phyloP scores from a whole-genome alignment of 2,888 invertebrate genomes.

The Dryobotodes eremita region DNA sequence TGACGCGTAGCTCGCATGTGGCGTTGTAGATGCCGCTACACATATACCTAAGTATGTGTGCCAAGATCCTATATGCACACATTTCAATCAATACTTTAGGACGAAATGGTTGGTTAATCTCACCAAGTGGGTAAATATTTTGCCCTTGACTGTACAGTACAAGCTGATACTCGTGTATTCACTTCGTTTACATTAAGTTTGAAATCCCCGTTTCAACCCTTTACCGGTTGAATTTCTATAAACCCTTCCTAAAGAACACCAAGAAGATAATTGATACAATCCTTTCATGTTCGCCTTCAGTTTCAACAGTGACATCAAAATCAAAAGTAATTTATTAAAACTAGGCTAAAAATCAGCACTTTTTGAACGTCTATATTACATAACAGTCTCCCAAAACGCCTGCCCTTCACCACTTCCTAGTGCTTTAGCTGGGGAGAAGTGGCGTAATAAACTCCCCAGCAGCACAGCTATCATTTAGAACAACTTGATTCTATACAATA shows the following conservation, averaged over 20 bases:
- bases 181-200: neutral
- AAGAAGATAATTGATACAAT: neutral
- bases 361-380: too few relatives aligned
- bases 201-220: conserved; percentile 1
- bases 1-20: too few relatives aligned
- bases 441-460: too few relatives aligned
- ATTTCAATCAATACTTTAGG: neutral
- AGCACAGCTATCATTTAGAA: too few relatives aligned
- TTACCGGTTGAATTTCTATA: conserved; percentile 10
- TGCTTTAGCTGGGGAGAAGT: too few relatives aligned
- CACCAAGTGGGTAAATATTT: neutral
- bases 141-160: neutral
- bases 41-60: neutral
- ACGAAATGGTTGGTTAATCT: neutral
- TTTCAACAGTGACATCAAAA: neutral
- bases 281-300: neutral
- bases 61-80: neutral
- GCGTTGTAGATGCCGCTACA: too few relatives aligned
- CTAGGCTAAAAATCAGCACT: too few relatives aligned
- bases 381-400: too few relatives aligned
- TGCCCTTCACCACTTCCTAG: too few relatives aligned
- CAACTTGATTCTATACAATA: too few relatives aligned
- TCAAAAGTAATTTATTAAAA: too few relatives aligned
- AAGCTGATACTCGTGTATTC: neutral
- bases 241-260: conserved; percentile 28